Percentiles rank a stretch among this genome's conserved stretches.
Evolutionary conservation across 2,113 vertebrate genomes (phyloP).

Genomic region (Notothenia rossii): DNA sequence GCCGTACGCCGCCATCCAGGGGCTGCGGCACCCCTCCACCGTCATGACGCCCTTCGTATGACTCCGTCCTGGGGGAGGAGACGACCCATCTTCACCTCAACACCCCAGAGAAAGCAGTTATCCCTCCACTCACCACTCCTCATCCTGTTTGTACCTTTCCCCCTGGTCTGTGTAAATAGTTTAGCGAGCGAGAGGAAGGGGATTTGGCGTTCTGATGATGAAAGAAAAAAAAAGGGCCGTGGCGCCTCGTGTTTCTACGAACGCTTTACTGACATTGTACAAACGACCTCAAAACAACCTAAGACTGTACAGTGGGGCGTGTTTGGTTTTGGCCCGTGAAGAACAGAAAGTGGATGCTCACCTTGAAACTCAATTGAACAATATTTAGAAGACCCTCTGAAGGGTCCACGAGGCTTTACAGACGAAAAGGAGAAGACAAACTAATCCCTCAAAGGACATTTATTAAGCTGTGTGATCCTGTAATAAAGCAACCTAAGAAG

Average conservation of each 20-base stretch:
- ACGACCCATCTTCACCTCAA: constrained; percentile 1
- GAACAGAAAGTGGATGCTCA: constrained; percentile 37
- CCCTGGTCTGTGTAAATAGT: constrained; percentile 79
- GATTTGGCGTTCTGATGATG: constrained; percentile 18
- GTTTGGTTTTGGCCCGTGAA: constrained; percentile 42
- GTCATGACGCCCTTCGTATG: constrained; percentile 99
- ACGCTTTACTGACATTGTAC: constrained; percentile 41
- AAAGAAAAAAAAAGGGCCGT: constrained; percentile 18
- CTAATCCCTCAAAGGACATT: too few relatives aligned
- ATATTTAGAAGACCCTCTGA: constrained; percentile 2
- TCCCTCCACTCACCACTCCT: constrained; percentile 30
- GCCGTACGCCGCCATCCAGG: constrained; percentile 97
- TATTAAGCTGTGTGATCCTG: too few relatives aligned
- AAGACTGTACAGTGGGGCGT: constrained; percentile 38
- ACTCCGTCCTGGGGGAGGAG: constrained; percentile 69
- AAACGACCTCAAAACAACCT: constrained; percentile 46
- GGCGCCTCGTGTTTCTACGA: constrained; percentile 3
- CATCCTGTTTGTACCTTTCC: constrained; percentile 42
- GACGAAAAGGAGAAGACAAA: neutral
- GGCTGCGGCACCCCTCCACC: constrained; percentile 96
- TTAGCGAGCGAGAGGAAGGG: constrained; percentile 26
- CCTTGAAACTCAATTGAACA: constrained; percentile 15
- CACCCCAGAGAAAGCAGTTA: constrained; percentile 9
- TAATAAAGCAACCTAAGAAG: too few relatives aligned
- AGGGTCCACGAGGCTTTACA: neutral